Base-by-base conservation (phyloP, 2,888 invertebrate genomes). In the Aporophyla lueneburgensis region DNA sequence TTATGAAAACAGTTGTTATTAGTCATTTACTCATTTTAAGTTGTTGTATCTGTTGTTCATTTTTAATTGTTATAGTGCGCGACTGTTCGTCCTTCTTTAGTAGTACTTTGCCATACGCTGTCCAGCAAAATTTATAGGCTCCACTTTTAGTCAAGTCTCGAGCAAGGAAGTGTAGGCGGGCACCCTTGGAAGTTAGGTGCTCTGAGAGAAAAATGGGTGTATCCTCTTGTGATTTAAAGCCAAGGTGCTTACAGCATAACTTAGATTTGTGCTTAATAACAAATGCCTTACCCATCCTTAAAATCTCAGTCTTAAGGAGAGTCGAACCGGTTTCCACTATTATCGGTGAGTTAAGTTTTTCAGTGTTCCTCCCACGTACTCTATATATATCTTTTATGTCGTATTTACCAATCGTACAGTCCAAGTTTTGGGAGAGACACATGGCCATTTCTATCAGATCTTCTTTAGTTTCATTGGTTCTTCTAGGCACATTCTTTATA, bases 51-150 rank as follows among this genome's bases (percentile, higher is more conserved):
- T 67, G 53, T 5, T 53, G 53, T 7, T 67, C 67, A 19, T 54
- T 67, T 19, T 9, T 54, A n/a, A 67, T 10, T 40, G 14, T 54
- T 67, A 67, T 54, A 0, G 67, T 54, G 5, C 12, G 67, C 3
- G 53, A 51, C 1, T 66, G 33, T 7, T 53, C 53, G n/a, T 66
- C 33, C 3, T 40, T 33, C 16, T 66, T 53, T n/a, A 66, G 14
- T 12, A 53, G 5, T n/a, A 67, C 54, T 16, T 67, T 67, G 0
- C 67, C 67, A 67, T 54, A 67, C 2, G 40, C 54, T 0, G 67
- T 54, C 67, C 67, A 67, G 54, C 67, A 67, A 14, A 40, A 67
- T 67, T 67, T 67, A 19, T 9, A 67, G 4, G 12, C 33, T 7
- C 66, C 66, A 14, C 53, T 53, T 53, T 67, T 67, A 21, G n/a